phyloP scores from a whole-genome alignment of 2,113 vertebrate genomes.

The Apteryx owenii region DNA sequence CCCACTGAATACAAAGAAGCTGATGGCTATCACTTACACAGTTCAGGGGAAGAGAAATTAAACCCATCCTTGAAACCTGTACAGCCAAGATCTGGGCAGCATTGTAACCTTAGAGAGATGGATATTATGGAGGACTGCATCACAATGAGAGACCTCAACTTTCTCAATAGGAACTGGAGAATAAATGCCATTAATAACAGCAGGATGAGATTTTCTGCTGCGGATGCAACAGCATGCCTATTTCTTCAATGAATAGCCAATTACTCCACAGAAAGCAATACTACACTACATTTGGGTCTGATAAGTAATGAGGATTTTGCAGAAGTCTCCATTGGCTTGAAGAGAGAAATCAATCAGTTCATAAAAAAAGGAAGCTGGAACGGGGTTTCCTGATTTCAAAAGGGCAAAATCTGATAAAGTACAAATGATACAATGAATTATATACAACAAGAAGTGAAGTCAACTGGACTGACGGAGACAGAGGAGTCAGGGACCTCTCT shows the following conservation, averaged over 20 bases:
- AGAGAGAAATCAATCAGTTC: not conserved
- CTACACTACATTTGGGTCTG: not conserved
- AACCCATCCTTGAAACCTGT: not conserved
- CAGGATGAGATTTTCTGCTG: conserved; percentile 7
- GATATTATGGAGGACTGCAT: not conserved
- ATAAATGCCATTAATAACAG: conserved; percentile 41
- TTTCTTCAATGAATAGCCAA: conserved; percentile 7
- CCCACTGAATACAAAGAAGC: not conserved
- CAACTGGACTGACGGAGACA: not conserved
- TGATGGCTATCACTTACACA: not conserved
- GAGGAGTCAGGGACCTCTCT: not conserved
- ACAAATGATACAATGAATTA: not conserved
- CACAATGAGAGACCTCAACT: not conserved
- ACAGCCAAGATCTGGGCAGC: not conserved
- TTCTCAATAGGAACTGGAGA: not conserved
- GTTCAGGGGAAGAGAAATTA: not conserved
- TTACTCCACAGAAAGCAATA: not conserved
- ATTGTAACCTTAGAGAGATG: not conserved
- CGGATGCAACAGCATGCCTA: not conserved
- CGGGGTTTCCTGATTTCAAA: not conserved
- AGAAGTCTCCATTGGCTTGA: not conserved
- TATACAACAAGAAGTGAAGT: not conserved
- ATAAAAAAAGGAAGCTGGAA: not conserved
- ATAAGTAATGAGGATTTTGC: not conserved
- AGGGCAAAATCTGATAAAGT: not conserved